Evolutionary conservation across 2,888 invertebrate genomes (phyloP), one percentile per base, ranked within the genome.

Genomic region (Volucella zonaria): DNA sequence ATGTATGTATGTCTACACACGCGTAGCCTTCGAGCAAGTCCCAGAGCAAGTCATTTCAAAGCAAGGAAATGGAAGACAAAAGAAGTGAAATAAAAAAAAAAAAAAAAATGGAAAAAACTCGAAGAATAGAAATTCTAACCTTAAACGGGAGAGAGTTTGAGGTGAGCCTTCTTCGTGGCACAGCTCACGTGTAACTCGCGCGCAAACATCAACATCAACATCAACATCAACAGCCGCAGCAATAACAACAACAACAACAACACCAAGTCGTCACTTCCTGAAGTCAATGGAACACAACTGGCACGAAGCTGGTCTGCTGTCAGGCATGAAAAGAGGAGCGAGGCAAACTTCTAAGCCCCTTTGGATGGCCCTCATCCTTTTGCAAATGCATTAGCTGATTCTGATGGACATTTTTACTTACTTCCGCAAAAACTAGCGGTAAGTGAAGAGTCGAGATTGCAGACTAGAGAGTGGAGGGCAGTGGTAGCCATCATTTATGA

Each of bases 111-210:
- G 31, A 66, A 68, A 56, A 43, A 68, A 62, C 51, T n/a, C 61
- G 14, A 59, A 38, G 61, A 52, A 49, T 80, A 56, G 80, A 85
- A 85, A 81, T 73, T 85, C 81, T 81, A 85, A 81, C 85, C 81
- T 81, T 64, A 73, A 76, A 68, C 71, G 80, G 81, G 73, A 73
- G 76, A 81, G 76, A 76, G 81, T 81, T 81, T 85, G 81, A 81
- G 76, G 76, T 85, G 85, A 85, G 83, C 66, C 70, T 51, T 62
- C 62, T 51, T 70, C 73, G 79, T 73, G 66, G 83, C 79, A 67
- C 67, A 68, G 76, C 85, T 85, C 85, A 85, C 62, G 85, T 85
- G 81, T 81, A 81, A 81, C 76, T 62, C 83, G 75, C 67, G 83
- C 74, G 74, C 80, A 80, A 78, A 62, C 80, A 82, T 78, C 61